Evolutionary conservation across 1,140 invertebrate species (phyloP).

Genomic region (Bombus huntii): DNA sequence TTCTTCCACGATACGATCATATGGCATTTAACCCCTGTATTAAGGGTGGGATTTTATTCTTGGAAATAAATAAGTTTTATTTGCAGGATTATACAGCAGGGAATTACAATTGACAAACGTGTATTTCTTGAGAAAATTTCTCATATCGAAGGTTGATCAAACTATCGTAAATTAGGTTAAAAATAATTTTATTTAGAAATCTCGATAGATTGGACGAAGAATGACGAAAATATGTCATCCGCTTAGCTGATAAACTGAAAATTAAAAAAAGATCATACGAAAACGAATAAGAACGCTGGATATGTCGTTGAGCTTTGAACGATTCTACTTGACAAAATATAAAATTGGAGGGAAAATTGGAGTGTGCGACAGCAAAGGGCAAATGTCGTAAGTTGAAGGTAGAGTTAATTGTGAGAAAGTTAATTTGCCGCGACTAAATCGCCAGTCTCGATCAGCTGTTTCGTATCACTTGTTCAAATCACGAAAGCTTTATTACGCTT

Average conservation of each 20-base stretch:
- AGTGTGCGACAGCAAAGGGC: neutral
- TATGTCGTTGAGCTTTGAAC: neutral
- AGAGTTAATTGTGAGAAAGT: neutral
- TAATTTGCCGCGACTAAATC: neutral
- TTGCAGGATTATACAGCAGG: accelerated
- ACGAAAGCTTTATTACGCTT: neutral
- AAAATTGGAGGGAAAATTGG: neutral
- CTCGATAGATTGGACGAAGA: too few relatives aligned
- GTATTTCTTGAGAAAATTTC: too few relatives aligned
- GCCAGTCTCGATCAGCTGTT: neutral
- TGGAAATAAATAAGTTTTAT: neutral
- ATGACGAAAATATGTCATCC: too few relatives aligned
- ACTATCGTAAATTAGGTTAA: too few relatives aligned
- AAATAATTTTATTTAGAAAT: too few relatives aligned
- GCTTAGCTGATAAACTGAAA: too few relatives aligned
- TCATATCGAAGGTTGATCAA: too few relatives aligned
- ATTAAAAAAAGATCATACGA: neutral
- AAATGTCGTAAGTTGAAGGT: neutral
- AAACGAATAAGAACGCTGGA: neutral
- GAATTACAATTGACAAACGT: too few relatives aligned
- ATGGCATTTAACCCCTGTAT: too few relatives aligned
- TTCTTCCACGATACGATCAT: neutral
- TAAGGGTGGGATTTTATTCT: neutral
- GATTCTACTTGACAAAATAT: neutral
- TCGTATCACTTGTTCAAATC: neutral